Base-by-base conservation (phyloP, 2,113 vertebrate genomes). In the Maccullochella peelii region DNA sequence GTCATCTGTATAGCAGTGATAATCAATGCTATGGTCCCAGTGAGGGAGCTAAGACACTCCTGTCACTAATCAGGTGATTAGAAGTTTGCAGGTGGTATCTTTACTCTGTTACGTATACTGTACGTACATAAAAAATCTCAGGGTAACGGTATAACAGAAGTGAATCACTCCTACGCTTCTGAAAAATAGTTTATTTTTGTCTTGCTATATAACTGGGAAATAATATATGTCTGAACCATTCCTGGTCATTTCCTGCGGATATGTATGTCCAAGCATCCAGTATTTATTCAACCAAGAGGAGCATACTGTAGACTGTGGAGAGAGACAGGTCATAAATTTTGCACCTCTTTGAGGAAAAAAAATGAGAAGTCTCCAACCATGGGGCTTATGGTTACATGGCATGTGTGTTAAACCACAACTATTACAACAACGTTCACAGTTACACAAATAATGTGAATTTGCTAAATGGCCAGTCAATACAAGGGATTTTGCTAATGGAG, bases 1-100 rank as follows among this genome's bases (percentile, higher is more conserved):
- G 68, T 68, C 38, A 75, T 73, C 38, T 66, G 63, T 62, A 63
- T 57, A n/a, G 62, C n/a, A 71, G 8, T 2, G 16, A 44, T 83
- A 84, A 84, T 89, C 82, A 58, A 82, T 90, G 44, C 8, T 50
- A 6, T 73, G 49, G 58, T 59, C 49, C 27, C 78, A 40, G 42
- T 18, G 23, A 59, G 54, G 66, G 50, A 79, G 70, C 54, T 38
- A 38, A 59, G 25, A 59, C 78, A 54, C 7, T 23, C 10, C 2
- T 61, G 23, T 77, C 44, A 77, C 67, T 80, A 73, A 83, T 90
- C 27, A 79, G 21, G 44, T 68, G n/a, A 80, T 77, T 69, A 50
- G 47, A 61, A 25, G 12, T 77, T 69, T 62, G 49, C 40, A 55
- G 66, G 50, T 33, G 21, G 55, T 63, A 61, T 66, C n/a, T 79